Evolutionary conservation across 2,888 invertebrate genomes (phyloP).

Genomic region (Bruchidius siliquastri): DNA sequence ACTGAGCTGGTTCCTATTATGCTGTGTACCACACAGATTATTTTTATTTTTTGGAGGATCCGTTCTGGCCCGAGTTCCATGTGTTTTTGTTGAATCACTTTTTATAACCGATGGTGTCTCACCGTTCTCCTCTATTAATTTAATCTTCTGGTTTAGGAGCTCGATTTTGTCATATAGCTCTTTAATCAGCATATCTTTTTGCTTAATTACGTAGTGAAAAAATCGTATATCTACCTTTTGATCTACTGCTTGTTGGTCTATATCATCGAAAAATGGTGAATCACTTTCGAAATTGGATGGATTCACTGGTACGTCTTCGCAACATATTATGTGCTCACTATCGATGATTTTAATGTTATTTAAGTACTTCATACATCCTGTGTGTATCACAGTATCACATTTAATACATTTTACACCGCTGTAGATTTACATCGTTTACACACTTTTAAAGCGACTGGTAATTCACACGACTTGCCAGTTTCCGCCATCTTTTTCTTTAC

Average conservation of each 20-base stretch:
- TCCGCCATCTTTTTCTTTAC: not conserved
- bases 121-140: not conserved
- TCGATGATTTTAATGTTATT: not conserved
- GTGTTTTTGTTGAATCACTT: not conserved
- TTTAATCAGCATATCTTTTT: not conserved
- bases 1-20: no score
- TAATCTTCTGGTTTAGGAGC: not conserved
- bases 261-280: no score
- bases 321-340: not conserved
- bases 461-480: not conserved
- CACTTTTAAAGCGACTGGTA: not conserved
- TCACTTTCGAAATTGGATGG: no score
- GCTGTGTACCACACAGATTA: not conserved
- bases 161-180: not conserved
- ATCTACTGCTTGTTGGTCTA: no score
- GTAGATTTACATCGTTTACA: not conserved
- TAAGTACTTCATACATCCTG: not conserved
- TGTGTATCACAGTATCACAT: not conserved
- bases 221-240: not conserved
- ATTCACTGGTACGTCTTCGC: not conserved
- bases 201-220: not conserved
- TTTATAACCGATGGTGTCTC: not conserved
- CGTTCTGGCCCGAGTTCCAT: not conserved
- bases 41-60: not conserved
- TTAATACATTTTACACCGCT: not conserved